Base-by-base conservation (phyloP, 2,797 vertebrate species). In the Lithobates sylvaticus region DNA sequence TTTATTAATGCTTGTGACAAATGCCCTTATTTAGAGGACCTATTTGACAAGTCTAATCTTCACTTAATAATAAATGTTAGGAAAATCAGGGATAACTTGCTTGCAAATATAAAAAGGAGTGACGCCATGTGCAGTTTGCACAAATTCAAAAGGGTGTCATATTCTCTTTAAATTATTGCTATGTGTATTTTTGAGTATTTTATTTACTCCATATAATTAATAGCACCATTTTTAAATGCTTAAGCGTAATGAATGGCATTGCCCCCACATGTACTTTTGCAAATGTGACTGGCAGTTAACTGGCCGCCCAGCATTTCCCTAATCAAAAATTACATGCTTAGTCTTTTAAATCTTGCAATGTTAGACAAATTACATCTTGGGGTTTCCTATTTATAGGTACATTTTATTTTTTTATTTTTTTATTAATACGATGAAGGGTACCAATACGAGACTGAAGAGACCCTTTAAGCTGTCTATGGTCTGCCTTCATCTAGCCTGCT, bases 401-500 rank as follows among this genome's bases (percentile, higher is more conserved):
- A 27, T 9, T 13, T 58, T 1, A 29, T 29, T 32, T 50, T 26
- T 39, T 80, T 15, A n/a, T 1, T 18, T 16, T 50, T 3, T 58
- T 21, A 21, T 58, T 34, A 47, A 39, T 26, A 50, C 64, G 47
- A 77, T 42, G 79, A 86, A 72, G 64, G 76, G 61, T 67, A 75
- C 29, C n/a, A 61, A 83, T 54, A 13, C 39, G 27, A 84, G 42
- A 61, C 54, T 61, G 54, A 88, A 89, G 91, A 89, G 93, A 94
- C 94, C 95, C 93, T 90, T 88, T 92, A 91, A 39, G 93, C 94
- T 95, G 95, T 94, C 89, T 91, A 91, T 94, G 92, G 95, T 95
- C 95, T 96, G 95, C 95, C 96, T 95, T 95, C 95, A 94, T 94
- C 94, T 95, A 96, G 94, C 95, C 95, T 94, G 93, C 95, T 96